Percentiles rank a stretch among this genome's conserved stretches.
Conservation (phyloP, 23 tunicate species). For the Ascidia mentula region DNA sequence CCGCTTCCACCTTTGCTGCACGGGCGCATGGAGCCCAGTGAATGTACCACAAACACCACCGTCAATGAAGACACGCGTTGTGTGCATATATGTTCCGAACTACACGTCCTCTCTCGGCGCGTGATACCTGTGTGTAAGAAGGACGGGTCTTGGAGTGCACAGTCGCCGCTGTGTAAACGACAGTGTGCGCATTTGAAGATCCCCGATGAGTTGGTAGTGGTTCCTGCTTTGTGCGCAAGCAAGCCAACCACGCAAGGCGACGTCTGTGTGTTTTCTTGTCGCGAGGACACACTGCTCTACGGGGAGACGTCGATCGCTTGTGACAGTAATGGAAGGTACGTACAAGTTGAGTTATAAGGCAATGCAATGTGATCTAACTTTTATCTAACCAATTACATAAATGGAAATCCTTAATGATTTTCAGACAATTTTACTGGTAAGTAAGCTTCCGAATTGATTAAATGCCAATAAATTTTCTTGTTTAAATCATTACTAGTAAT, state of each 20-base stretch:
- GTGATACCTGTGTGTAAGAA: constrained; percentile 13
- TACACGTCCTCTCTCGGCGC: constrained; percentile 22
- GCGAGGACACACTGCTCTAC: constrained; percentile 6
- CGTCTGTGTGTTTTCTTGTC: constrained; percentile 52
- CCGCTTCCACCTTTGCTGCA: neutral
- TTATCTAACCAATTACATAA: no score
- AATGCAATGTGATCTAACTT: no score
- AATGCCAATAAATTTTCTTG: no score
- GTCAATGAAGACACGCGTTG: constrained; percentile 10
- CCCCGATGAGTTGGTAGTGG: constrained; percentile 29
- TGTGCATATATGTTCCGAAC: constrained; percentile 12
- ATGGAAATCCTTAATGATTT: no score
- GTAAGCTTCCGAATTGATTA: no score
- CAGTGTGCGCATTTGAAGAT: constrained; percentile 15
- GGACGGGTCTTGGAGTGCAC: constrained; percentile 44
- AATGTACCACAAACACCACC: neutral
- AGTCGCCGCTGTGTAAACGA: constrained; percentile 45
- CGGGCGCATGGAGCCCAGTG: constrained; percentile 13
- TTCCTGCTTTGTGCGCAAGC: neutral
- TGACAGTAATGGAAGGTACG: constrained; percentile 62
- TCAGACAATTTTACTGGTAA: no score
- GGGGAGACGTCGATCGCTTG: constrained; percentile 52
- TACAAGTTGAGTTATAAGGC: no score
- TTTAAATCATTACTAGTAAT: no score
- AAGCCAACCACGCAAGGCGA: constrained; percentile 17